Evolutionary conservation across 1,140 invertebrate genomes (phyloP).

Genomic region (Sitophilus oryzae): DNA sequence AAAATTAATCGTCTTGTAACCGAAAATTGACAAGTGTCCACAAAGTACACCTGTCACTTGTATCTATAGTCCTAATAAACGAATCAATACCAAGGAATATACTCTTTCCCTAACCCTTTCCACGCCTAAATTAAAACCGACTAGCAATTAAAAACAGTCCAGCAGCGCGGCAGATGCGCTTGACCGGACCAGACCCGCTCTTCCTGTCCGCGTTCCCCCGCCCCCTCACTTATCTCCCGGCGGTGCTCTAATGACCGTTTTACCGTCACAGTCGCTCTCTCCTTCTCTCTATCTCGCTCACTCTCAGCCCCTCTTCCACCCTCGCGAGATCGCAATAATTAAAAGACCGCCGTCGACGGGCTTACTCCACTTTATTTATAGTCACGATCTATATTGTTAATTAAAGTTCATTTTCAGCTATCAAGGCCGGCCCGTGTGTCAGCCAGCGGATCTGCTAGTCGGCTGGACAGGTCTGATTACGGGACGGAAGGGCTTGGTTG

Average conservation of each 20-base stretch:
- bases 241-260: constrained; percentile 33
- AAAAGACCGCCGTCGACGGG: constrained; percentile 41
- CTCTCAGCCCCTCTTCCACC: constrained; percentile 17
- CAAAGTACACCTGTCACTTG: no score
- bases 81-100: no score
- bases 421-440: constrained; percentile 37
- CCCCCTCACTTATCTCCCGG: constrained; percentile 17
- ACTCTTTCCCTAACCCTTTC: no score
- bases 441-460: no score
- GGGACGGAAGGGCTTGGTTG: no score
- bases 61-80: no score
- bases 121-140: neutral
- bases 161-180: constrained; percentile 11
- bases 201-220: no score
- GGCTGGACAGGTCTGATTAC: no score
- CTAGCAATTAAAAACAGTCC: constrained; percentile 14
- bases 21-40: no score
- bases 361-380: constrained; percentile 45
- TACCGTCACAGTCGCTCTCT: constrained; percentile 19
- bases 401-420: constrained; percentile 44
- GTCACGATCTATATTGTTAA: constrained; percentile 46
- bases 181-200: constrained; percentile 1
- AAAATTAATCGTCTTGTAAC: no score
- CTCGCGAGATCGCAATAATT: constrained; percentile 38
- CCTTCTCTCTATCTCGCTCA: no score